phyloP scores from a whole-genome alignment of 1,140 invertebrate species.

The Orussus abietinus region DNA sequence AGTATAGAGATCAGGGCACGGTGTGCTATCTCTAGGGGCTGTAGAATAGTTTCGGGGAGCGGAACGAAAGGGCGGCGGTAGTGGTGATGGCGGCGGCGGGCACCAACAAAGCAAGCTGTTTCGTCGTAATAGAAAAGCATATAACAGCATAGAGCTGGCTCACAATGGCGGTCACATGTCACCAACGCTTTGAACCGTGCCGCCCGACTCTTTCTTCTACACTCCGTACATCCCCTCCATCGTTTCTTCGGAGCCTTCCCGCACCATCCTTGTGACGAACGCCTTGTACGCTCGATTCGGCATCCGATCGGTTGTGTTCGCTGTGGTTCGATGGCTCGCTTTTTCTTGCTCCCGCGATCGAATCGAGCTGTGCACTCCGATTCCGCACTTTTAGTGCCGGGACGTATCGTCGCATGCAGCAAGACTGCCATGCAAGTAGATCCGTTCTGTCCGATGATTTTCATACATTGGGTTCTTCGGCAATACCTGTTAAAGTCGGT shows the following conservation, averaged over 20 bases:
- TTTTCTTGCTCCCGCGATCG: too few relatives aligned
- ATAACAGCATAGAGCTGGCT: constrained; percentile 23
- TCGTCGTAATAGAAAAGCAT: constrained; percentile 33
- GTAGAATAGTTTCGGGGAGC: constrained; percentile 1
- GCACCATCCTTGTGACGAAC: constrained; percentile 14
- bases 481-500: too few relatives aligned
- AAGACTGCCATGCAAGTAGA: too few relatives aligned
- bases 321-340: constrained; percentile 2
- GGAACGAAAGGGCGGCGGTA: constrained; percentile 7
- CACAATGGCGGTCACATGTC: constrained; percentile 39
- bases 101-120: constrained; percentile 26
- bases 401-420: too few relatives aligned
- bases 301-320: constrained; percentile 22
- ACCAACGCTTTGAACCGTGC: constrained; percentile 34
- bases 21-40: background rate
- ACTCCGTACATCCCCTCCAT: constrained; percentile 16
- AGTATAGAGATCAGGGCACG: too few relatives aligned
- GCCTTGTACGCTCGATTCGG: constrained; percentile 24
- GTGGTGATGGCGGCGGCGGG: constrained; percentile 20
- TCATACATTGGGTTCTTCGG: too few relatives aligned
- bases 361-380: too few relatives aligned
- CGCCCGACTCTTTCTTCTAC: constrained; percentile 22
- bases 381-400: too few relatives aligned
- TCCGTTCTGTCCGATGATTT: too few relatives aligned
- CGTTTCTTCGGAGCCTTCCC: background rate